Evolutionary conservation across 2,113 vertebrate genomes (phyloP).

Genomic region (Malurus cyaneus): DNA sequence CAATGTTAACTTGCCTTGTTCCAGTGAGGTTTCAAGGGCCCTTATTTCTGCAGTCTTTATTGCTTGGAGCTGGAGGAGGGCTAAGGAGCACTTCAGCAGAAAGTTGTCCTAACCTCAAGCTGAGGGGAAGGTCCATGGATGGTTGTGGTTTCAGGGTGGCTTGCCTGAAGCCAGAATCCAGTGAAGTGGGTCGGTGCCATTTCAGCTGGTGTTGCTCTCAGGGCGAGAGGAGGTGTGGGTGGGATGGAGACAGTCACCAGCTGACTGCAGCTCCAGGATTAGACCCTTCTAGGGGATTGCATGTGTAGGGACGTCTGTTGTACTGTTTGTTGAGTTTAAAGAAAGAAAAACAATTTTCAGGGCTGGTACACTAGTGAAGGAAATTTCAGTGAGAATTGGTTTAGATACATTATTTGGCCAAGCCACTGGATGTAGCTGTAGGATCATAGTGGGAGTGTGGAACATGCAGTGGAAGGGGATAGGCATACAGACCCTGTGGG

Average conservation of each 20-base stretch:
- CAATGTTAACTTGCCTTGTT: neutral
- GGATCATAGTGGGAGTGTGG: neutral
- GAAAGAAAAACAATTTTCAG: neutral
- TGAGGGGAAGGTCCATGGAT: neutral
- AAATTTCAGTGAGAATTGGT: neutral
- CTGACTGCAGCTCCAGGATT: neutral
- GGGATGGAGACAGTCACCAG: neutral
- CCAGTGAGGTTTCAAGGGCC: neutral
- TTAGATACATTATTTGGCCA: neutral
- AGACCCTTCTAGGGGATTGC: neutral
- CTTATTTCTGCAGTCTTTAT: neutral
- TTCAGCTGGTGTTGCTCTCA: neutral
- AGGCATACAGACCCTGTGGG: neutral
- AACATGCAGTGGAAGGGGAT: neutral
- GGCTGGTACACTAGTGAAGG: neutral
- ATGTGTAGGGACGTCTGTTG: neutral
- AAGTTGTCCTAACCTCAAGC: neutral
- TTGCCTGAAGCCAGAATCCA: neutral
- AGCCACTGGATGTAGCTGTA: neutral
- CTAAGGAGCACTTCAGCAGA: neutral
- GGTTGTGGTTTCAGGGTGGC: neutral
- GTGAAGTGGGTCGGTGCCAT: neutral
- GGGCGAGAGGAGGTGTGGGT: neutral
- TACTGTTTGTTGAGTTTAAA: neutral
- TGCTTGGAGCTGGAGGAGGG: neutral